phyloP scores from a whole-genome alignment of 2,888 invertebrate genomes.

The Bombylius major region DNA sequence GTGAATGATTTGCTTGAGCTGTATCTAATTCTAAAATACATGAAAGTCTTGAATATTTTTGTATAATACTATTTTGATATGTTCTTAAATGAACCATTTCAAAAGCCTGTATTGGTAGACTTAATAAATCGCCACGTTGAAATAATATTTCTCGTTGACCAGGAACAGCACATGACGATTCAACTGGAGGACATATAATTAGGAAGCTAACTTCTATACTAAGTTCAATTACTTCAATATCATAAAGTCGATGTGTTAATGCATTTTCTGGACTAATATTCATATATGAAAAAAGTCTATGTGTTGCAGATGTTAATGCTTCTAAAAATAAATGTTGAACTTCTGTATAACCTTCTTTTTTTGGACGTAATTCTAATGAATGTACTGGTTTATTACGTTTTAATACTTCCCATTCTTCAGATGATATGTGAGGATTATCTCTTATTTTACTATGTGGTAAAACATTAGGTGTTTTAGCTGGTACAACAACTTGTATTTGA shows the following conservation, averaged over 20 bases:
- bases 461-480: constrained; percentile 84
- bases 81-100: constrained; percentile 92
- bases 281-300: constrained; percentile 67
- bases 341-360: constrained; percentile 48
- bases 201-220: constrained; percentile 83
- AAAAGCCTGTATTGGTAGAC: constrained; percentile 85
- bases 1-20: constrained; percentile 81
- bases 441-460: constrained; percentile 87
- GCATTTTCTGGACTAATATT: constrained; percentile 60
- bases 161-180: constrained; percentile 83
- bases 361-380: constrained; percentile 28
- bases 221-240: constrained; percentile 86
- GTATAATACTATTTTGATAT: constrained; percentile 81
- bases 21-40: constrained; percentile 88
- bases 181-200: constrained; percentile 82
- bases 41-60: constrained; percentile 83
- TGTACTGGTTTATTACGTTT: constrained; percentile 45
- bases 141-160: constrained; percentile 74
- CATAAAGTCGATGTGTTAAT: constrained; percentile 69
- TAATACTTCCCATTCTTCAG: constrained; percentile 92
- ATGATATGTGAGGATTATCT: constrained; percentile 91
- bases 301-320: constrained; percentile 58
- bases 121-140: constrained; percentile 72
- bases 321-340: constrained; percentile 71
- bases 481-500: constrained; percentile 84